These are phyloP conservation scores for Camponotus vicinus DNA, from an alignment of 1,140 invertebrate species.

Conservation along the genomic window DNA sequence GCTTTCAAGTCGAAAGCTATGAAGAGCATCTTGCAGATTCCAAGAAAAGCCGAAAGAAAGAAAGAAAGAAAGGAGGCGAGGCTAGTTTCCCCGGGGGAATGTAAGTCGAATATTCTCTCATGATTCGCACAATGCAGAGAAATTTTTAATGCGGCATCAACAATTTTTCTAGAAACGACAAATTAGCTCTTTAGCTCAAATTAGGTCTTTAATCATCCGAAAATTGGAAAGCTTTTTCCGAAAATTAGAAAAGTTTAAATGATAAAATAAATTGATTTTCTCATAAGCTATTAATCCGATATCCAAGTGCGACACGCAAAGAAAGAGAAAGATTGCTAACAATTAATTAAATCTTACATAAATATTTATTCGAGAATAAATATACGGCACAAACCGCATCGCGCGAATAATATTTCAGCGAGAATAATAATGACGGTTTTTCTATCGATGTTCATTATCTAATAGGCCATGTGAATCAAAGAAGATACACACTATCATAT, in stretches of 20 bases:
- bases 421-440: neutral
- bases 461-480: constrained; percentile 38
- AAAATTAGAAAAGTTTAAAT: neutral
- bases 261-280: neutral
- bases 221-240: no score
- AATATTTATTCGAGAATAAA: neutral
- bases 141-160: neutral
- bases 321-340: neutral
- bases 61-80: constrained; percentile 66
- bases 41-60: constrained; percentile 70
- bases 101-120: constrained; percentile 52
- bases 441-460: constrained; percentile 38
- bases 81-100: constrained; percentile 54
- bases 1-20: constrained; percentile 76
- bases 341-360: neutral
- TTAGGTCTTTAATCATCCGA: no score
- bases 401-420: neutral
- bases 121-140: neutral
- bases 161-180: neutral
- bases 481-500: neutral
- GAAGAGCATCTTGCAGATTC: constrained; percentile 64
- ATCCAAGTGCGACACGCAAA: neutral
- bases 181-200: no score
- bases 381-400: neutral
- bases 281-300: neutral